Evolutionary conservation across 2,113 vertebrate species (phyloP), one percentile per base, ranked within the genome.

Genomic region (Pao palembangensis): DNA sequence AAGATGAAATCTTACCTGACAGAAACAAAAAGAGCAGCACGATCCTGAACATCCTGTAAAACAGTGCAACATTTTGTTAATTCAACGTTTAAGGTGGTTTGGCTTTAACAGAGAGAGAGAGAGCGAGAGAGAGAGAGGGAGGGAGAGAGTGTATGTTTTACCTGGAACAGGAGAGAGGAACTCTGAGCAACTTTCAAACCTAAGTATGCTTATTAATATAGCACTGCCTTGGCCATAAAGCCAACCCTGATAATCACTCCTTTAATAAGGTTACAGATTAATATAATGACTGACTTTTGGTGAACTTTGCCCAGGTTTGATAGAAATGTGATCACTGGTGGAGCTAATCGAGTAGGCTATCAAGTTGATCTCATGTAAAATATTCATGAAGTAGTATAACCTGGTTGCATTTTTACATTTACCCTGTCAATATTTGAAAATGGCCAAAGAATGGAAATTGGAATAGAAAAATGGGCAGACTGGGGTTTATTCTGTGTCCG

Each of bases 1-100:
- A 8, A 63, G 8, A 14, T 25, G 6, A 10, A 17, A 8, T 62
- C 81, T 81, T 79, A 89, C 87, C 84, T 60, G 85, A 78, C 64
- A 88, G 55, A 0, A 71, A 34, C 81, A 88, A 69, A 61, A 81
- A 12, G 55, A 87, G 48, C 31, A 85, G 67, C 60, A 66, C 23
- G 0, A 65, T 19, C 58, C 50, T 78, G 6, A 81, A 48, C 87
- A 89, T 89, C 80, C 84, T 88, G 72, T 28, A 34, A 62, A 38
- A 54, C 1, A 38, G n/a, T 50, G 4, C 5, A 55, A 19, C 15
- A 18, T 7, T 21, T 20, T 17, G 1, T 1, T 11, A 31, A 14
- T 31, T 13, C 7, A n/a, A 0, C 3, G 31, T 17, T 3, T 25
- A 0, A 17, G 16, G 7, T 17, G 8, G 5, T 21, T n/a, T 63